These are phyloP conservation scores for Brachystomella parvula DNA, from an alignment of 1,140 invertebrate species.

Conservation along the genomic window DNA sequence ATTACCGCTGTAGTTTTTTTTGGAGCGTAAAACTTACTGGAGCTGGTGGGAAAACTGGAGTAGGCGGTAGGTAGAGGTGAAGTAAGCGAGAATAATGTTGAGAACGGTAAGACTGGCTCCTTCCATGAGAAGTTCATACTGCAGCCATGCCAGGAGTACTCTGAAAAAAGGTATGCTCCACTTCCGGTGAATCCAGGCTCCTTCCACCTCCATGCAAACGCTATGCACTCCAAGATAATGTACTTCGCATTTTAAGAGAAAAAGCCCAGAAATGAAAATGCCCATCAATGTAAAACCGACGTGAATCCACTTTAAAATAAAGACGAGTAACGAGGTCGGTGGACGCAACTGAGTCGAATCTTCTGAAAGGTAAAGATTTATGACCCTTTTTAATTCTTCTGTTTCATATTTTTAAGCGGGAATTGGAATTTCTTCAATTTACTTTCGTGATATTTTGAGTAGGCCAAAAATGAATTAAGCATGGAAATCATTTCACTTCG, in stretches of 20 bases:
- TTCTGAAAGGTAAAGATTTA: no score
- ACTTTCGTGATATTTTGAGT: neutral
- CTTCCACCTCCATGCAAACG: neutral
- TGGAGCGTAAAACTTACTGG: no score
- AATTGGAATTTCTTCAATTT: neutral
- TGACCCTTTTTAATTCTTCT: neutral
- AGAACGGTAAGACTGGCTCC: neutral
- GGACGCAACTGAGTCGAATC: no score
- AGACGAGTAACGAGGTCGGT: neutral
- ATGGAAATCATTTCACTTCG: neutral
- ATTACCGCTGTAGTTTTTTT: no score
- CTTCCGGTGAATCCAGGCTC: neutral
- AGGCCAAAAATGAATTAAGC: neutral
- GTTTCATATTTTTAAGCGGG: neutral
- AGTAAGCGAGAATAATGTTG: neutral
- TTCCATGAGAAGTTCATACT: neutral
- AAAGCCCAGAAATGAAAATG: neutral
- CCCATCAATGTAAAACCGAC: neutral
- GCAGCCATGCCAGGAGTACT: neutral
- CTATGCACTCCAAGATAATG: neutral
- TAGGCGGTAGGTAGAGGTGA: neutral
- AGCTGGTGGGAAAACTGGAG: neutral
- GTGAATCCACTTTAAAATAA: neutral
- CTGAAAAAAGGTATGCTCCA: neutral
- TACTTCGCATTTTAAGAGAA: neutral